A percentile compares a stretch with the other conserved stretches of the same genome.
Conservation (phyloP, 1,140 invertebrate genomes). For the Drosophila yakuba region DNA sequence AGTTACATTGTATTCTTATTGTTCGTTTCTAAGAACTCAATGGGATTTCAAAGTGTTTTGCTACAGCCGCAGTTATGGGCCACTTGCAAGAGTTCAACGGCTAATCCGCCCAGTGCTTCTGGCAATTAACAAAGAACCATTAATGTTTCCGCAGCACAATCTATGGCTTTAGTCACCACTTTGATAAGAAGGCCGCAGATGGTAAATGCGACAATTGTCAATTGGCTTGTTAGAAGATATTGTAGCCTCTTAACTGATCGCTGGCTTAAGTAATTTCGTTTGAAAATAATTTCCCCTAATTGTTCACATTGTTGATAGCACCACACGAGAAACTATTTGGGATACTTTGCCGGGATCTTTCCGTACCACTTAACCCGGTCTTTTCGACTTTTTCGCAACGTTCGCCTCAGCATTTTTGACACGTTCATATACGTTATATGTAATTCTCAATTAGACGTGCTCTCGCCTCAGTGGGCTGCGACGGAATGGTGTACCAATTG, state of each 20-base stretch:
- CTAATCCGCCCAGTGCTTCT: background rate
- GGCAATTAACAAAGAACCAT: conserved; percentile 8
- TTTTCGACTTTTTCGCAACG: conserved; percentile 38
- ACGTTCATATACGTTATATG: conserved; percentile 17
- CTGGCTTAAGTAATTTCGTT: conserved; percentile 4
- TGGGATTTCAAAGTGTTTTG: background rate
- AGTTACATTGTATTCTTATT: no score
- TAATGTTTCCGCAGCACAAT: conserved; percentile 13
- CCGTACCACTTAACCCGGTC: conserved; percentile 24
- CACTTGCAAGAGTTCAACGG: conserved; percentile 3
- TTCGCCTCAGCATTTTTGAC: conserved; percentile 36
- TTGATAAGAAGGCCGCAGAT: conserved; percentile 8
- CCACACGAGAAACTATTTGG: background rate
- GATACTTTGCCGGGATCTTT: background rate
- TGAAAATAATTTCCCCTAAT: conserved; percentile 35
- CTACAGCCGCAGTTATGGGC: background rate
- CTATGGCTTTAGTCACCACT: background rate
- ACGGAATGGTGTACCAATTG: conserved; percentile 52
- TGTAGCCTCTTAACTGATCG: conserved; percentile 26
- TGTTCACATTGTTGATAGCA: conserved; percentile 12
- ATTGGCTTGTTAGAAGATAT: conserved; percentile 20
- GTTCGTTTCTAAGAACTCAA: background rate
- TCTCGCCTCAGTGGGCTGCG: conserved; percentile 34
- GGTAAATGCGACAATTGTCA: conserved; percentile 2
- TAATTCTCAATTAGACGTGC: conserved; percentile 50